These are phyloP conservation scores for Limonius californicus DNA, from an alignment of 1,140 invertebrate genomes.

Conservation along the genomic window DNA sequence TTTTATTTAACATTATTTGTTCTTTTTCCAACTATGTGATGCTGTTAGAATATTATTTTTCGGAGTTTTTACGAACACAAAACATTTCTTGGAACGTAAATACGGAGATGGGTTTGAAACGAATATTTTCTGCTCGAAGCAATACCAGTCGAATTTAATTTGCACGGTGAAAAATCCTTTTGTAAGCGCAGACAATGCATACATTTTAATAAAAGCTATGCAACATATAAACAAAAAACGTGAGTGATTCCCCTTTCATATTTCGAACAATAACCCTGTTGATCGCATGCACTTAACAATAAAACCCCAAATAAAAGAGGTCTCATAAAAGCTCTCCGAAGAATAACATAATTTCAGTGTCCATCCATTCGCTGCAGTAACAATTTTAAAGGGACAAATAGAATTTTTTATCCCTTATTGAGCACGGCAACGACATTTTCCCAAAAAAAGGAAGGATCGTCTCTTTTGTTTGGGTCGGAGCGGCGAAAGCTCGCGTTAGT, in stretches of 20 bases:
- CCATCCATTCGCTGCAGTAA: neutral
- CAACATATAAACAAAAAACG: too few species aligned
- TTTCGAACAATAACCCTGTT: conserved; percentile 2
- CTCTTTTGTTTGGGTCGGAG: conserved; percentile 11
- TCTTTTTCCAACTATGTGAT: too few species aligned
- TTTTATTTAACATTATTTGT: too few species aligned
- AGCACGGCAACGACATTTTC: neutral
- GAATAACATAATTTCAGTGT: conserved; percentile 5
- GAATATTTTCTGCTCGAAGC: too few species aligned
- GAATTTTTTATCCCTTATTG: conserved; percentile 8
- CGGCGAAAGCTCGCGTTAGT: conserved; percentile 18
- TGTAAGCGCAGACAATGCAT: too few species aligned
- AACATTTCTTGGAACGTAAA: too few species aligned
- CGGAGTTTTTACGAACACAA: too few species aligned
- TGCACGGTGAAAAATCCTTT: too few species aligned
- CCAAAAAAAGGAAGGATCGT: conserved; percentile 3
- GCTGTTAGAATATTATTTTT: too few species aligned
- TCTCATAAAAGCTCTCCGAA: conserved; percentile 6
- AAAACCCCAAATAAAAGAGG: conserved; percentile 3
- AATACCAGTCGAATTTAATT: too few species aligned
- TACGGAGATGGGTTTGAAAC: too few species aligned
- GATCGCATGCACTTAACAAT: conserved; percentile 1
- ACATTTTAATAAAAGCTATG: too few species aligned
- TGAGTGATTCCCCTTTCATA: neutral
- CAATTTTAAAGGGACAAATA: conserved; percentile 9